A percentile compares a stretch with the other conserved stretches of the same genome.
Evolutionary conservation across 2,888 invertebrate species (phyloP).

Genomic region (Heliconius charithonia): DNA sequence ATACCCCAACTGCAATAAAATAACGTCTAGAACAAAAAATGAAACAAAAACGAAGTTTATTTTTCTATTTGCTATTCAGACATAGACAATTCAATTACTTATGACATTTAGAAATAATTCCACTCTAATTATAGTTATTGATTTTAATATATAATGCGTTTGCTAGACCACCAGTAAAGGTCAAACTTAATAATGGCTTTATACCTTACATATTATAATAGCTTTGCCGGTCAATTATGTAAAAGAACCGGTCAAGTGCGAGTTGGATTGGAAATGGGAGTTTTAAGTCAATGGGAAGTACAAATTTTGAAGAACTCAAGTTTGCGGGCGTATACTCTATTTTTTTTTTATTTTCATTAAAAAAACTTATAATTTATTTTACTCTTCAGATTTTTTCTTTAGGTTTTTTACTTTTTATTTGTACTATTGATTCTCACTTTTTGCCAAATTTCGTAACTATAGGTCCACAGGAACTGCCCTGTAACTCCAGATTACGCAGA

Average conservation of each 20-base stretch:
- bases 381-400: too few relatives aligned
- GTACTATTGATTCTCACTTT: too few relatives aligned
- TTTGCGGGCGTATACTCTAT: too few relatives aligned
- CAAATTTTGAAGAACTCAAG: too few relatives aligned
- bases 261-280: too few relatives aligned
- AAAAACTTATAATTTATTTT: too few relatives aligned
- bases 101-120: slow-evolving; percentile 26
- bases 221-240: slow-evolving; percentile 37
- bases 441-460: too few relatives aligned
- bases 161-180: slow-evolving; percentile 27
- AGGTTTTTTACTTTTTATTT: too few relatives aligned
- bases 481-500: too few relatives aligned
- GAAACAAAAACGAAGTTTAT: neutral
- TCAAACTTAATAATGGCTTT: slow-evolving; percentile 29
- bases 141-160: slow-evolving; percentile 21
- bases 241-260: neutral
- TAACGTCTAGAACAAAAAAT: neutral
- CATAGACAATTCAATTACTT: neutral
- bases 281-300: too few relatives aligned
- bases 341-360: too few relatives aligned
- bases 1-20: neutral
- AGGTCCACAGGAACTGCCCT: too few relatives aligned
- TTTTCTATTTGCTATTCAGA: neutral
- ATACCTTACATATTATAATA: slow-evolving; percentile 22
- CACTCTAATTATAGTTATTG: neutral